These are phyloP conservation scores for Fabriciana adippe DNA, from an alignment of 2,888 invertebrate genomes.

Conservation along the genomic window DNA sequence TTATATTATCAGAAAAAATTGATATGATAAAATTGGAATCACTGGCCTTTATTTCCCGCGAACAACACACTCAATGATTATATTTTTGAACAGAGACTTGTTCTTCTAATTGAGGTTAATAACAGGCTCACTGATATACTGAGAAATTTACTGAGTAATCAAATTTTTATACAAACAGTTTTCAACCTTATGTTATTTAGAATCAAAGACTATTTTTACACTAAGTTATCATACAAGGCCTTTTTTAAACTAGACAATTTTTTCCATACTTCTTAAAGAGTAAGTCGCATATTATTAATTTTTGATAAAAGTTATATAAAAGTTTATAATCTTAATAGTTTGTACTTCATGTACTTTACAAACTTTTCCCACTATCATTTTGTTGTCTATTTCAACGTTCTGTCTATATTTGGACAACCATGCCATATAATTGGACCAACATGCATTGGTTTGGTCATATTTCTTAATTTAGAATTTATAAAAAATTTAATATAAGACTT, in stretches of 20 bases:
- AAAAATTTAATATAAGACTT: no score
- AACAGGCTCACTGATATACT: slow-evolving; percentile 48
- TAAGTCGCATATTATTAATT: no score
- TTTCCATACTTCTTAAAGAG: no score
- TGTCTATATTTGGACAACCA: no score
- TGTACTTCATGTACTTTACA: no score
- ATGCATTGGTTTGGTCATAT: no score
- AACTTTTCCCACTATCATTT: no score
- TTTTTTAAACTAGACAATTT: neutral
- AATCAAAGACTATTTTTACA: neutral
- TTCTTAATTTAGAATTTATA: no score
- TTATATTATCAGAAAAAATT: slow-evolving; percentile 48
- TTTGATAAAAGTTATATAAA: no score
- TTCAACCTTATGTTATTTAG: slow-evolving; percentile 47
- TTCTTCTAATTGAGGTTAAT: slow-evolving; percentile 70
- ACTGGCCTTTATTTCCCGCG: slow-evolving; percentile 49
- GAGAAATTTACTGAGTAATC: slow-evolving; percentile 42
- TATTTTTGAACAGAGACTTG: slow-evolving; percentile 58
- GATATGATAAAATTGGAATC: slow-evolving; percentile 51
- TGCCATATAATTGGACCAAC: no score
- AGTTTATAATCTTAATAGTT: no score
- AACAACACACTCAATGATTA: slow-evolving; percentile 50
- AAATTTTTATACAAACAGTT: slow-evolving; percentile 39
- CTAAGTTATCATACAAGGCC: neutral
- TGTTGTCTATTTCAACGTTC: no score